Percentiles rank a stretch among this genome's conserved stretches.
Conservation (phyloP, 2,888 invertebrate species). For the Cynaeus angustus region DNA sequence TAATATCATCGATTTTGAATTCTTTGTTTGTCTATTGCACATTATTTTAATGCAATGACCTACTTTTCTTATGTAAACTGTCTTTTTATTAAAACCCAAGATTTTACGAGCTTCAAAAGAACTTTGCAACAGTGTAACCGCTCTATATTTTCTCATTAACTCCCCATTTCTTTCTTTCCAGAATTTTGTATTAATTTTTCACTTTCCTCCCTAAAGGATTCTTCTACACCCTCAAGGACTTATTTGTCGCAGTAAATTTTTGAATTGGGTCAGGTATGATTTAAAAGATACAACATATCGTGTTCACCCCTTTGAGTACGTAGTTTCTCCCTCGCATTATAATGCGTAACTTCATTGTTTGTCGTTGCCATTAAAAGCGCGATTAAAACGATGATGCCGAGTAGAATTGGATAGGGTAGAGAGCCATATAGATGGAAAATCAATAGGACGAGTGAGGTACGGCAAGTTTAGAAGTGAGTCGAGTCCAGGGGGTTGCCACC, state of each 20-base stretch:
- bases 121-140: no score
- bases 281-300: background rate
- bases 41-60: no score
- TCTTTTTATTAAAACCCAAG: no score
- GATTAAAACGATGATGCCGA: slow-evolving; percentile 57
- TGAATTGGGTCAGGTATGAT: slow-evolving; percentile 2
- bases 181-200: no score
- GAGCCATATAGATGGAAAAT: slow-evolving; percentile 63
- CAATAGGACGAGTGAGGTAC: slow-evolving; percentile 58
- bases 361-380: slow-evolving; percentile 53
- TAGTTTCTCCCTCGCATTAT: slow-evolving; percentile 6
- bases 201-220: background rate
- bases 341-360: slow-evolving; percentile 52
- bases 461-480: slow-evolving; percentile 48
- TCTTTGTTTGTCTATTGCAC: no score
- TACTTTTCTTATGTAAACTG: no score
- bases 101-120: no score
- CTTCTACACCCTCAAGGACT: no score
- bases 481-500: slow-evolving; percentile 45
- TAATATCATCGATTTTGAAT: no score
- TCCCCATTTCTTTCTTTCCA: no score
- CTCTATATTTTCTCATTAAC: no score
- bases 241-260: no score
- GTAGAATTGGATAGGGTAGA: slow-evolving; percentile 54
- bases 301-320: background rate